These are phyloP conservation scores for Petaurus breviceps DNA, from an alignment of 2,113 vertebrate genomes.

Conservation along the genomic window DNA sequence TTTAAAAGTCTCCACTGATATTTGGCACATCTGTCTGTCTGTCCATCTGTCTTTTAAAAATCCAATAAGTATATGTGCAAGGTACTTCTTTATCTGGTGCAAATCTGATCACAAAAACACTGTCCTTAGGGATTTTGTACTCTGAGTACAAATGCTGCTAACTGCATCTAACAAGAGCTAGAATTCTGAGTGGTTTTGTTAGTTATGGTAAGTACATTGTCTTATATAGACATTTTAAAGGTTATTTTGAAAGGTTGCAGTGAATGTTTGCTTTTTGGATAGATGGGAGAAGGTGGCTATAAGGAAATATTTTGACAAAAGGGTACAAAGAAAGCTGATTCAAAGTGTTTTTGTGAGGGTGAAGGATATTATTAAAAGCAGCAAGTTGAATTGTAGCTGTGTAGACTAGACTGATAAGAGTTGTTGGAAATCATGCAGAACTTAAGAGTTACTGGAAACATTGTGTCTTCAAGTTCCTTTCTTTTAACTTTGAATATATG, in stretches of 20 bases:
- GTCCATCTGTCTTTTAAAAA: not conserved
- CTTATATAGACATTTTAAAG: conserved; percentile 28
- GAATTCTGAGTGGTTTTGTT: conserved; percentile 11
- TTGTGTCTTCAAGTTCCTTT: not conserved
- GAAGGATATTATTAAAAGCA: not conserved
- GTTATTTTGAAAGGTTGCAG: conserved; percentile 17
- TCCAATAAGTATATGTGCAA: not conserved
- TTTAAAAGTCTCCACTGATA: not conserved
- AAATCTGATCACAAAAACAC: not conserved
- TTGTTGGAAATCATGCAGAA: not conserved
- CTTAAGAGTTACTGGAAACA: not conserved
- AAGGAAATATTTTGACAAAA: not conserved
- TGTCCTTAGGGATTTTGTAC: not conserved
- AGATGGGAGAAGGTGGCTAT: not conserved
- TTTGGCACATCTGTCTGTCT: not conserved
- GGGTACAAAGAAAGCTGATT: not conserved
- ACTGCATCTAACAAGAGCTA: conserved; percentile 5
- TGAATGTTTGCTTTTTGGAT: conserved; percentile 14
- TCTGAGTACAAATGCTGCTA: not conserved
- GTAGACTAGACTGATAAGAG: not conserved
- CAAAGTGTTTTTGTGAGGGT: not conserved
- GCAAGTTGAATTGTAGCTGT: not conserved
- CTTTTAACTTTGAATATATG: not conserved
- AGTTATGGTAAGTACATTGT: conserved; percentile 3
- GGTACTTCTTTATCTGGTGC: conserved; percentile 10